phyloP scores from a whole-genome alignment of 2,797 vertebrate genomes.

The Molossus molossus region DNA sequence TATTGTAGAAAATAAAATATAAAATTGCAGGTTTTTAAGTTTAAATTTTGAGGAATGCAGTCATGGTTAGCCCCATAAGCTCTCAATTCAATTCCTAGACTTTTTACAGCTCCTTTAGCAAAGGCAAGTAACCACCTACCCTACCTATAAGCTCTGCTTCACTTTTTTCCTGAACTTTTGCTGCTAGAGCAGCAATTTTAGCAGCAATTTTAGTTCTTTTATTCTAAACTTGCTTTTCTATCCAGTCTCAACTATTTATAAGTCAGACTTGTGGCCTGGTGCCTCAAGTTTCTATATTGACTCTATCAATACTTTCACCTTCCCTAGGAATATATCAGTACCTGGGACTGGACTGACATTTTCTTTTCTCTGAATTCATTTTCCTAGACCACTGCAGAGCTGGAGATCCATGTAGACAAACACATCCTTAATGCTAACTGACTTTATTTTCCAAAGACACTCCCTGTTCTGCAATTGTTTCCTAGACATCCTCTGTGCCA shows the following conservation, averaged over 20 bases:
- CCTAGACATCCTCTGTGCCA: not conserved
- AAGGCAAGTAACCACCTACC: not conserved
- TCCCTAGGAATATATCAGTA: not conserved
- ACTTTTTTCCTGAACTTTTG: slow-evolving; percentile 16
- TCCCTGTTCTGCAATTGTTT: slow-evolving; percentile 5
- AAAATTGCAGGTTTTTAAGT: not conserved
- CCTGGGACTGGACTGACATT: not conserved
- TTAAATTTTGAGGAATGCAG: slow-evolving; percentile 24
- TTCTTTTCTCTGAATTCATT: not conserved
- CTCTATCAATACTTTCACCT: not conserved
- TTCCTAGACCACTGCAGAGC: not conserved
- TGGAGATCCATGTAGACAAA: not conserved
- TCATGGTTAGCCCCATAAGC: not conserved
- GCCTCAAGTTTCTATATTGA: not conserved
- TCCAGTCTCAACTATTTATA: not conserved
- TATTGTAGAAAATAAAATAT: slow-evolving; percentile 20
- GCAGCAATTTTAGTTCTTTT: not conserved
- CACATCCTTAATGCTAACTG: not conserved
- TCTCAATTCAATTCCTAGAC: not conserved
- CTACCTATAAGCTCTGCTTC: not conserved
- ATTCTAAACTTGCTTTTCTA: slow-evolving; percentile 18
- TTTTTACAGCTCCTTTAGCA: not conserved
- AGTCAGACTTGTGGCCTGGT: not conserved
- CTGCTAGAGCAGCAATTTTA: not conserved
- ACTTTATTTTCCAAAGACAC: slow-evolving; percentile 50